Conservation (phyloP, 2,888 invertebrate genomes). For the Drosophila tripunctata region DNA sequence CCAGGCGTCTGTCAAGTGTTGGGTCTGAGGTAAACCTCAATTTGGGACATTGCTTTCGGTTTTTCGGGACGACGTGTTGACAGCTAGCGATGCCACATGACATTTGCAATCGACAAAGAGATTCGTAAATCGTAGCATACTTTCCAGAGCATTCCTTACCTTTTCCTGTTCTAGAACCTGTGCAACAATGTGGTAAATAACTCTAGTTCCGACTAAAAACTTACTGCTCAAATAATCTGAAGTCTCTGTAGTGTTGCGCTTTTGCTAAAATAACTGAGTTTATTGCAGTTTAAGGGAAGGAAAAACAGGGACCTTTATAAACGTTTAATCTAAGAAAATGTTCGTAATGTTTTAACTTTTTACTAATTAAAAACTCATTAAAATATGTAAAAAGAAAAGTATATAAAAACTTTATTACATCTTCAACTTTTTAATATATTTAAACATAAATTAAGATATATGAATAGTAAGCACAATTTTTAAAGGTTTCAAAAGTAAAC, state of each 20-base stretch:
- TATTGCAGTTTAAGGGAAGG: too few species aligned
- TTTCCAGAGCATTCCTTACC: conserved; percentile 23
- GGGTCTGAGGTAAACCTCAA: conserved; percentile 57
- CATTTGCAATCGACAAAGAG: conserved; percentile 51
- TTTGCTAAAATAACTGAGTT: too few species aligned
- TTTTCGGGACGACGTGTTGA: conserved; percentile 42
- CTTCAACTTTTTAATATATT: too few species aligned
- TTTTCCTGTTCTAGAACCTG: background rate
- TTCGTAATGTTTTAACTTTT: too few species aligned
- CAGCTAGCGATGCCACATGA: conserved; percentile 47
- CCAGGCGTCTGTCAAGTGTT: conserved; percentile 37
- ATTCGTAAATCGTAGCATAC: conserved; percentile 44
- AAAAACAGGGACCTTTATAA: too few species aligned
- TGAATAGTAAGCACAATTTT: too few species aligned
- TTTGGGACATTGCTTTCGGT: conserved; percentile 31
- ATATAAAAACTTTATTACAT: too few species aligned
- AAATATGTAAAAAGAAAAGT: too few species aligned
- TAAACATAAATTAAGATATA: too few species aligned
- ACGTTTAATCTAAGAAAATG: too few species aligned
- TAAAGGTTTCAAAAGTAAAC: too few species aligned
- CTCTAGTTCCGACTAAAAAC: background rate
- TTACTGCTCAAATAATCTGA: background rate
- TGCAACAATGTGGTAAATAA: background rate
- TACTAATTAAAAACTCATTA: too few species aligned
- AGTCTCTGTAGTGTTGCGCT: background rate